Evolutionary conservation across 2,113 vertebrate genomes (phyloP).

Genomic region (Galbula dea): DNA sequence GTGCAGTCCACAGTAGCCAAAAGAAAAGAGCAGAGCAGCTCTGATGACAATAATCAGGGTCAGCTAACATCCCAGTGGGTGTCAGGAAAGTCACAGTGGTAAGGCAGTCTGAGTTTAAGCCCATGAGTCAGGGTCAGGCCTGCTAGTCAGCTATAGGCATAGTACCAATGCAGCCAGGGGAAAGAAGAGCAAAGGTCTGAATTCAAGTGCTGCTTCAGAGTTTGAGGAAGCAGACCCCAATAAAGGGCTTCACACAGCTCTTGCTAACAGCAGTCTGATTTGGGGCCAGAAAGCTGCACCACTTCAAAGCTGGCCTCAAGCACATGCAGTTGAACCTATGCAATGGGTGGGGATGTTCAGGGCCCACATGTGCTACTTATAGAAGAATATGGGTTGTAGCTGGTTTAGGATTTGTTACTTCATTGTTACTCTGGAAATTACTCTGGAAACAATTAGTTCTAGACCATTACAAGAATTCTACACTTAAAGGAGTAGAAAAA

Average conservation of each 20-base stretch:
- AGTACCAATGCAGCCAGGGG: accelerated
- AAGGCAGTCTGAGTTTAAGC: background rate
- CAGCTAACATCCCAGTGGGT: accelerated
- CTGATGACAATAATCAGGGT: background rate
- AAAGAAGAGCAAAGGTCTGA: background rate
- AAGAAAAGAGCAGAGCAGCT: background rate
- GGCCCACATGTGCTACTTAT: background rate
- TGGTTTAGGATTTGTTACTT: background rate
- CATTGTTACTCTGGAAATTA: background rate
- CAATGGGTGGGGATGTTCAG: no score
- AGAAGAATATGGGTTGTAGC: background rate
- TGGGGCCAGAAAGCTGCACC: background rate
- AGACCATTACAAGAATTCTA: background rate
- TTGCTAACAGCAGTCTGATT: accelerated
- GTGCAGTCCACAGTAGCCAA: background rate
- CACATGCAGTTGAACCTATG: background rate
- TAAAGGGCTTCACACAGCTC: background rate
- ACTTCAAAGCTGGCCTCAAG: background rate
- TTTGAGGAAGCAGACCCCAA: accelerated
- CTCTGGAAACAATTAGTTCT: background rate
- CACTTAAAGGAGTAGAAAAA: background rate
- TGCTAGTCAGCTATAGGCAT: background rate
- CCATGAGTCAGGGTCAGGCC: background rate
- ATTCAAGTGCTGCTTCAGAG: background rate
- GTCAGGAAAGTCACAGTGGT: background rate